Base-by-base conservation (phyloP, 2,797 vertebrate genomes). In the Lophius americanus region DNA sequence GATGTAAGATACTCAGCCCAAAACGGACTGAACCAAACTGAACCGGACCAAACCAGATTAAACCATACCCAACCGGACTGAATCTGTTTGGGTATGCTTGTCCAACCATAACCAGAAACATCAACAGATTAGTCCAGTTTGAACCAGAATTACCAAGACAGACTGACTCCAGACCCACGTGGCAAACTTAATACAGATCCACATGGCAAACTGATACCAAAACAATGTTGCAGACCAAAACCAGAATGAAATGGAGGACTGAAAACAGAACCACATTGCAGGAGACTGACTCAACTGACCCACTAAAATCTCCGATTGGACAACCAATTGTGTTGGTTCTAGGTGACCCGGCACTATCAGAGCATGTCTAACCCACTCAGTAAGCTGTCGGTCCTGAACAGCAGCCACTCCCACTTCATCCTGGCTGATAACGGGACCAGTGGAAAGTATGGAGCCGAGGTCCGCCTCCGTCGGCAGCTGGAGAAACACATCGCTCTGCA, bases 401-500 rank as follows among this genome's bases (percentile, higher is more conserved):
- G 89, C 76, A 96, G 94, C 62, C 97, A 99, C 78, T 98, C 97
- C 0, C 97, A 99, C 88, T 99, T 98, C 86, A 96, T 99, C 77
- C 88, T 99, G 66, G 92, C 95, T 0, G 98, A 99, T 81, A 97
- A 98, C 0, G 98, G 97, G 6, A 99, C 96, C 0, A 79, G 89
- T 0, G 96, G 96, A 56, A 98, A 97, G 90, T 99, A 99, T 0
- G 98, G 98, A 0, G 96, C 97, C 0, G 98, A 99, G 91, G 95
- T 95, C 3, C 94, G 94, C 58, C 91, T 99, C 23, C 95, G 98
- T 0, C 92, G 96, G 2, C 96, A 96, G 85, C 79, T 99, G 90
- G 98, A 99, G 85, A 99, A 98, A 44, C 97, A 99, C 81, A 96
- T 99, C 71, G 96, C 97, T 2, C 93, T 98, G 69, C 97, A 99